Conservation (phyloP, 1,140 invertebrate species). For the Pachypsylla venusta region DNA sequence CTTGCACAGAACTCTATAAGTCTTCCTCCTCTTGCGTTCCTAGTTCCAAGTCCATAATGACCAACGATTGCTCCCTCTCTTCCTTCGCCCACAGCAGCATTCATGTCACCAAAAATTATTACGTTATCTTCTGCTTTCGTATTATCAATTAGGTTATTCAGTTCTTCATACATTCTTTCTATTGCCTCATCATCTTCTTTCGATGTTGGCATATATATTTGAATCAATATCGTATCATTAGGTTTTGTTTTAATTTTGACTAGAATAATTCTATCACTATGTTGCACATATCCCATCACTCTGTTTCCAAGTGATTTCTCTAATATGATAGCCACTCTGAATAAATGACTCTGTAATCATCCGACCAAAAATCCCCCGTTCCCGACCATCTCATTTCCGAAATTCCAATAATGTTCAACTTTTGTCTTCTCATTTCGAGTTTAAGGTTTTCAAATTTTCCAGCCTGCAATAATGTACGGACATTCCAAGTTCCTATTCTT, state of each 20-base stretch:
- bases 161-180: constrained; percentile 12
- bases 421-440: constrained; percentile 8
- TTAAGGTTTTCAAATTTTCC: background rate
- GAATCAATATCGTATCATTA: constrained; percentile 12
- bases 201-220: constrained; percentile 17
- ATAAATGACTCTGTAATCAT: constrained; percentile 7
- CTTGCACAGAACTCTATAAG: no score
- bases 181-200: constrained; percentile 3
- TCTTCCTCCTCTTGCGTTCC: no score
- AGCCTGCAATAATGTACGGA: constrained; percentile 1
- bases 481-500: constrained; percentile 12
- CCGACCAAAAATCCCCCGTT: constrained; percentile 4
- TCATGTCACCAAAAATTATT: constrained; percentile 7
- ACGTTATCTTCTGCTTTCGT: constrained; percentile 15
- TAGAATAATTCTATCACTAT: constrained; percentile 11
- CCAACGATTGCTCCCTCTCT: background rate
- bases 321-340: constrained; percentile 8
- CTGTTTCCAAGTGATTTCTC: constrained; percentile 9
- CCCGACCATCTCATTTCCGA: constrained; percentile 12
- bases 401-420: constrained; percentile 13
- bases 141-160: background rate
- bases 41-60: no score
- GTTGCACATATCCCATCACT: constrained; percentile 11
- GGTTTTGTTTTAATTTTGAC: constrained; percentile 10
- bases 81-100: constrained; percentile 11